Evolutionary conservation across 2,113 vertebrate genomes (phyloP), one percentile per base, ranked within the genome.

Genomic region (Gnathonemus echidnorhynchus): DNA sequence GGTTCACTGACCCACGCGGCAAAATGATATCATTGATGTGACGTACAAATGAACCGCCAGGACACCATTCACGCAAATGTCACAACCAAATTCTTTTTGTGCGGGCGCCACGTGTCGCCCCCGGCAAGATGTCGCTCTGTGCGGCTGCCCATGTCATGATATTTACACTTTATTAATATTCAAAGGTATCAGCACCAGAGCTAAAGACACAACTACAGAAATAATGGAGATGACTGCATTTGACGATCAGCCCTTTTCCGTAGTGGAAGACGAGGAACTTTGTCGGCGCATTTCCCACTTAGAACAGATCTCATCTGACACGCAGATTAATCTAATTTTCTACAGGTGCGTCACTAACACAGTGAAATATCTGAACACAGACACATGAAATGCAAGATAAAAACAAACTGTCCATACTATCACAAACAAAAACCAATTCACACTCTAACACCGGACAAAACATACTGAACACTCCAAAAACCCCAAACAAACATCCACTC

Each of bases 381-480:
- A 39, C 27, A 5, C 74, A 77, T 19, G 17, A 77, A 80, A 70
- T 70, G 62, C n/a, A 19, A 80, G 42, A 5, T 1, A 42, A 19
- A 19, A 80, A 42, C 13, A 80, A 80, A 80, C 35, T 21, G 74
- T 21, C 17, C 31, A 80, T 42, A 8, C 31, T 2, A 80, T 42
- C 35, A 19, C 70, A 77, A 77, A 77, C 13, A 1, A 39, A 77
- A 39, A 77, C 15, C 35, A 11, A 80, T 19, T 42, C 35, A 80
- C 13, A 80, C 5, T 42, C 10, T 42, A 80, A 80, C 35, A 80
- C 35, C 74, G 8, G 1, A 42, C 35, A 80, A 80, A 77, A 77
- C 91, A 89, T 92, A 93, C 90, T 93, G 92, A 90, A 90, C 92
- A 92, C 93, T 90, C 70, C 86, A 77, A 90, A 90, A 91, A 91